Base-by-base conservation (phyloP, 1,140 invertebrate species). In the Hermetia illucens region DNA sequence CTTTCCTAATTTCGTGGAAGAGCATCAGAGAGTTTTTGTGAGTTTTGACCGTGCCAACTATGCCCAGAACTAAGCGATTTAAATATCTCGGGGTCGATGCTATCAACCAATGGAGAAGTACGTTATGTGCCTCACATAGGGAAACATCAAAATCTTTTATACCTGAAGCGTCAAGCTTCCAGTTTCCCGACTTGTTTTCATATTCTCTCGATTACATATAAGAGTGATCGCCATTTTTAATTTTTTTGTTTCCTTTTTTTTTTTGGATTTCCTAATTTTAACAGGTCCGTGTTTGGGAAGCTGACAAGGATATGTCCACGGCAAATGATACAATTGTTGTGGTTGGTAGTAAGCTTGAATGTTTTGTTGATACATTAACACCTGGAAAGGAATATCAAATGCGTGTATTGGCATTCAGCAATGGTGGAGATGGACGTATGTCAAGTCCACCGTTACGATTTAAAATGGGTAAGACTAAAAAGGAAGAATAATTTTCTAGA, bases 391-490 rank as follows among this genome's bases (percentile, higher is more conserved):
- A 74, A 0, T 97, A 96, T 53, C 76, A 82, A 46, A 68, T 97
- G 49, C 70, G 93, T 58, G 87, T 97, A 1, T 68, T 95, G 6
- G 93, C 84, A 1, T 96, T 77, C 63, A 94, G 89, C 18, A 80
- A 83, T 45, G 93, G 92, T 19, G 93, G 93, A 1, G 90, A 95
- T 57, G 93, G 93, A 0, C 75, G 90, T 36, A 94, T 94, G 87
- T 94, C 90, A 32, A 94, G 89, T 43, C 91, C 91, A 1, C 74
- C 82, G 3, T 69, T 82, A 44, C 77, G 77, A 45, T 92, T 94
- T 63, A 79, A 83, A 68, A 86, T 88, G 82, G 83, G 83, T 57
- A 68, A 69, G 37, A 30, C 32, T n/a, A n/a, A n/a, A n/a, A n/a
- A n/a, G n/a, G n/a, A n/a, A n/a, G n/a, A n/a, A n/a, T n/a, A n/a